Evolutionary conservation across 2,113 vertebrate species (phyloP).

Genomic region (Ornithorhynchus anatinus): DNA sequence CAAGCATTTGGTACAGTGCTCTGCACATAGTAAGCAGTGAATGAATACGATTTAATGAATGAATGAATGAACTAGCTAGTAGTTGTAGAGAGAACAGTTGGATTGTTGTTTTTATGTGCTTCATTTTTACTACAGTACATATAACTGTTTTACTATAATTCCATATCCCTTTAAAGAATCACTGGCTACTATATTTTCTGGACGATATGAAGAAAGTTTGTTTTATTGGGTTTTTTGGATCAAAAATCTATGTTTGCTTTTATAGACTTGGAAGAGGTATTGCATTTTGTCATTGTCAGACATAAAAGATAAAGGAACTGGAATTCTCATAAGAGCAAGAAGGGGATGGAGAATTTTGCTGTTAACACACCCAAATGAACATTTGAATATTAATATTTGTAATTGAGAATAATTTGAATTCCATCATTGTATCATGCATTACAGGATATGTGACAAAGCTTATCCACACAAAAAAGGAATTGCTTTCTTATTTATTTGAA

Average conservation of each 20-base stretch:
- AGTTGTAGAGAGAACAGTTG: too few species aligned
- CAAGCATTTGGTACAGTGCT: too few species aligned
- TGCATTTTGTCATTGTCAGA: slow-evolving; percentile 34
- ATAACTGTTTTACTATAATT: slow-evolving; percentile 5
- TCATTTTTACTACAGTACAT: too few species aligned
- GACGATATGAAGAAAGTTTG: slow-evolving; percentile 9
- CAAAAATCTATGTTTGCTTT: slow-evolving; percentile 37
- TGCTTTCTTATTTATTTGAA: slow-evolving; percentile 3
- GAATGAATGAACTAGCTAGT: too few species aligned
- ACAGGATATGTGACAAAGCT: slow-evolving; percentile 12
- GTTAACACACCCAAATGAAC: background rate
- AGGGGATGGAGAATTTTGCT: slow-evolving; percentile 32
- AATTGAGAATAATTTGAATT: slow-evolving; percentile 35
- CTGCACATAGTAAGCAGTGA: too few species aligned
- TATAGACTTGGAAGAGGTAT: slow-evolving; percentile 42
- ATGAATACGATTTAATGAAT: too few species aligned
- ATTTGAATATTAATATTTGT: slow-evolving; percentile 43
- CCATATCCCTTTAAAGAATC: slow-evolving; percentile 14
- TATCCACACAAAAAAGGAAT: slow-evolving; percentile 15
- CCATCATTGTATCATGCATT: background rate
- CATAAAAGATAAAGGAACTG: slow-evolving; percentile 24
- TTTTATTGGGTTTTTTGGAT: slow-evolving; percentile 29
- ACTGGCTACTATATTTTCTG: slow-evolving; percentile 18
- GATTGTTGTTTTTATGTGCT: too few species aligned
- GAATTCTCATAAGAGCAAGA: slow-evolving; percentile 29